Evolutionary conservation across 2,888 invertebrate genomes (phyloP).

Genomic region (Agriopis leucophaearia): DNA sequence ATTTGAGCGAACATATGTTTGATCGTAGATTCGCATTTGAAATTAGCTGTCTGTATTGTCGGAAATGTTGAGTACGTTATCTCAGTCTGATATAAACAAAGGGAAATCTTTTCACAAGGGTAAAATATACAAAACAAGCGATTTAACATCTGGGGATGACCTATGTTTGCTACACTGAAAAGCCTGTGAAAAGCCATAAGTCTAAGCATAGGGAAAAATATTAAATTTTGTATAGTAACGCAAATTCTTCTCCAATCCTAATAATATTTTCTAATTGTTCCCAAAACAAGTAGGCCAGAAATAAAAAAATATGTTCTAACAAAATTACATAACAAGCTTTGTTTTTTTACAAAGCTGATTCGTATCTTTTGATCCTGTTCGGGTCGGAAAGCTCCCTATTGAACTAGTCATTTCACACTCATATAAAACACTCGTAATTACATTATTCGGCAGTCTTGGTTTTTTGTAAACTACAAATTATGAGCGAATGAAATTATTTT

Average conservation of each 20-base stretch:
- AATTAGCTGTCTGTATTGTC: slow-evolving; percentile 32
- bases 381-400: slow-evolving; percentile 58
- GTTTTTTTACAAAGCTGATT: slow-evolving; percentile 56
- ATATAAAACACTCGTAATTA: slow-evolving; percentile 81
- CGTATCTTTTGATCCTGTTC: slow-evolving; percentile 54
- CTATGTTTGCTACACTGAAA: too few species aligned
- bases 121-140: too few species aligned
- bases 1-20: slow-evolving; percentile 36
- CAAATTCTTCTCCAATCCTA: too few species aligned
- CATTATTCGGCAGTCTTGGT: slow-evolving; percentile 74
- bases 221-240: too few species aligned
- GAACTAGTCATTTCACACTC: slow-evolving; percentile 82
- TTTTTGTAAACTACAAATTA: slow-evolving; percentile 82
- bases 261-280: neutral
- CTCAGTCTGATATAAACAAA: neutral
- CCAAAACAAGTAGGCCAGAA: neutral
- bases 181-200: too few species aligned
- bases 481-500: slow-evolving; percentile 80
- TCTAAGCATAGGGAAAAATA: too few species aligned
- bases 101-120: too few species aligned
- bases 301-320: neutral
- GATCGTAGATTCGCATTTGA: slow-evolving; percentile 36
- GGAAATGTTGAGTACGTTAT: slow-evolving; percentile 18
- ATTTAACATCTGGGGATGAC: too few species aligned
- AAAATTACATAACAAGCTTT: slow-evolving; percentile 6